Base-by-base conservation (phyloP, 2,113 vertebrate genomes). In the Corynorhinus townsendii region DNA sequence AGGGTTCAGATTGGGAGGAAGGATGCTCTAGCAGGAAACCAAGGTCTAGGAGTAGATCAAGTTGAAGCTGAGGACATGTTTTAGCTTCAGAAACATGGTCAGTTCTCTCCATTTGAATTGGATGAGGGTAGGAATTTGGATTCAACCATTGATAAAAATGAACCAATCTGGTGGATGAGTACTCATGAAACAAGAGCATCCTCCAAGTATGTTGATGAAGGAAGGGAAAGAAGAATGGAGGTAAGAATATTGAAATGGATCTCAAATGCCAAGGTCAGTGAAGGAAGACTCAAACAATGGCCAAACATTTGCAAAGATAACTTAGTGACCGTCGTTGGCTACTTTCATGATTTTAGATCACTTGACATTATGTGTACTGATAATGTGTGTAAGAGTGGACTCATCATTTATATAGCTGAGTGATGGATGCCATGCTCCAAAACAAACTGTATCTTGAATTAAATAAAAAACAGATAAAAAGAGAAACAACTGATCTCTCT, bases 211-310 rank as follows among this genome's bases (percentile, higher is more conserved):
- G n/a, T 14, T 1, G 2, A 14, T 45, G 73, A n/a, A 0, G 4
- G 28, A 26, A 85, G 30, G 56, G 24, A 84, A 11, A 35, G 38
- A 15, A 59, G 43, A 47, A 64, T 0, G 5, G 35, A 8, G 62
- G 33, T 4, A 24, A 9, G 6, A 69, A 4, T 54, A 62, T 0
- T 7, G 30, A 43, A 38, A 11, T 22, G 11, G 62, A 28, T 14
- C 8, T 0, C 11, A 8, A 0, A 14, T 19, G 14, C 22, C 35
- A 26, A 2, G 2, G 5, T 11, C 3, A 28, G 4, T 3, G 12
- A 35, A 19, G 6, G 9, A 19, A 52, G 45, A 35, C 2, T 20
- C 38, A 4, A 4, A 4, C 2, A 1, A 43, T 4, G 30, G 22
- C 11, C 45, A n/a, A 19, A 6, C 22, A 0, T 5, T 0, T 1